phyloP scores from a whole-genome alignment of 2,797 vertebrate genomes.

The Calcarius lapponicus region DNA sequence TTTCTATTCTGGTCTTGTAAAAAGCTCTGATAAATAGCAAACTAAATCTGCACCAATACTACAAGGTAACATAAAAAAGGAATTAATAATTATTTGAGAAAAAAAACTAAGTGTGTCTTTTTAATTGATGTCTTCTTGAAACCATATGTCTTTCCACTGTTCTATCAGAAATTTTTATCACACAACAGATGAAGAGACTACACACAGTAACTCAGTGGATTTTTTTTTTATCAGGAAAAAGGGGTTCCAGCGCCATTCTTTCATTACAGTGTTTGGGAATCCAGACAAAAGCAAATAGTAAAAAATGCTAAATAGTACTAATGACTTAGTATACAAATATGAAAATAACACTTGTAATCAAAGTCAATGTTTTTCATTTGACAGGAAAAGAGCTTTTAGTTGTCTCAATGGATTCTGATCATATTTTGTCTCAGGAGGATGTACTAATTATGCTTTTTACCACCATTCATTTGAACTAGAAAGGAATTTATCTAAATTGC shows the following conservation, averaged over 20 bases:
- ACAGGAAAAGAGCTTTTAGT: neutral
- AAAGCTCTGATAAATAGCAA: neutral
- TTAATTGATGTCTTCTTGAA: neutral
- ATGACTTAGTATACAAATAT: neutral
- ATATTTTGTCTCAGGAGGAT: neutral
- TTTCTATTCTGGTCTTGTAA: neutral
- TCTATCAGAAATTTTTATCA: neutral
- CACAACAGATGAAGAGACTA: neutral
- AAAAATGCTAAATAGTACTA: neutral
- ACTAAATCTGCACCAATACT: neutral
- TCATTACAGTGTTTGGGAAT: neutral
- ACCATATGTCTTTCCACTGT: neutral
- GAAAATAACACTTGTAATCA: neutral
- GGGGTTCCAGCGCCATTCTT: neutral
- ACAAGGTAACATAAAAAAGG: neutral
- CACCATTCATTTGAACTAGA: neutral
- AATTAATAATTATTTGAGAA: neutral
- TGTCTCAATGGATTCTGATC: neutral
- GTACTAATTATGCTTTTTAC: neutral
- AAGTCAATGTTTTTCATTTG: neutral
- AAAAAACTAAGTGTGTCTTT: fast-evolving
- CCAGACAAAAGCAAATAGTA: neutral
- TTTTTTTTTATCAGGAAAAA: neutral
- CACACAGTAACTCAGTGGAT: neutral
- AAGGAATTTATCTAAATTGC: neutral